Conservation (phyloP, 2,797 vertebrate genomes). For the Amblyopsis hoosieri region DNA sequence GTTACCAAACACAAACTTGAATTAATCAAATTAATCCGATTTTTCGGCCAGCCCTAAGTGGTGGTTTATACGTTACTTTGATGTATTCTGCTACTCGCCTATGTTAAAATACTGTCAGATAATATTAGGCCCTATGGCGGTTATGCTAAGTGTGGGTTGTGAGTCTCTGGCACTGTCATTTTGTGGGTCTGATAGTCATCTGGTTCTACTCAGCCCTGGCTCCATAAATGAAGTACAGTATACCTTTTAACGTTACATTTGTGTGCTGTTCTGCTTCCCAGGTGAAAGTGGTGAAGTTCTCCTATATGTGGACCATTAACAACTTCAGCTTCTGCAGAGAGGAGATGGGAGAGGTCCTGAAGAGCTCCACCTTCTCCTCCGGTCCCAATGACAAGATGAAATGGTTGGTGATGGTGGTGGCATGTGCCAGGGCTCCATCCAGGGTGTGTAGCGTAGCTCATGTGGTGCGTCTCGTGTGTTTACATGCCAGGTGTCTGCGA, state of each 20-base stretch:
- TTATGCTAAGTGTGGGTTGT: too few relatives aligned
- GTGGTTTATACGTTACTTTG: too few relatives aligned
- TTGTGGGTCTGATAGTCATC: too few relatives aligned
- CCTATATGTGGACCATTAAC: constrained; percentile 99
- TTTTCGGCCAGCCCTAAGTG: too few relatives aligned
- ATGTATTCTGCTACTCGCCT: too few relatives aligned
- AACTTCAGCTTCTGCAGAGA: constrained; percentile 99
- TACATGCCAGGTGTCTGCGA: constrained; percentile 91
- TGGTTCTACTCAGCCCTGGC: too few relatives aligned
- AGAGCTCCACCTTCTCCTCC: constrained; percentile 98
- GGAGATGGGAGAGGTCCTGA: constrained; percentile 99
- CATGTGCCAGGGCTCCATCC: neutral
- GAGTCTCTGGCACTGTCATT: too few relatives aligned
- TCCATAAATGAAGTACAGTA: too few relatives aligned
- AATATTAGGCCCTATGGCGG: too few relatives aligned
- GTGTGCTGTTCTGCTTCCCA: constrained; percentile 62
- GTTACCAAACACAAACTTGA: too few relatives aligned
- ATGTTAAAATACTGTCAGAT: too few relatives aligned
- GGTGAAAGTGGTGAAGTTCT: constrained; percentile 99
- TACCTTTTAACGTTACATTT: neutral
- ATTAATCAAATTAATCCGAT: too few relatives aligned
- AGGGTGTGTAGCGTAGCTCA: neutral
- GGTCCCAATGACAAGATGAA: constrained; percentile 99
- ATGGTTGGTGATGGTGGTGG: constrained; percentile 80
- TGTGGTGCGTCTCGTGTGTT: constrained; percentile 43